A percentile compares a stretch with the other conserved stretches of the same genome.
These are phyloP conservation scores for Mythimna loreyi DNA, from an alignment of 2,888 invertebrate species.

Conservation along the genomic window DNA sequence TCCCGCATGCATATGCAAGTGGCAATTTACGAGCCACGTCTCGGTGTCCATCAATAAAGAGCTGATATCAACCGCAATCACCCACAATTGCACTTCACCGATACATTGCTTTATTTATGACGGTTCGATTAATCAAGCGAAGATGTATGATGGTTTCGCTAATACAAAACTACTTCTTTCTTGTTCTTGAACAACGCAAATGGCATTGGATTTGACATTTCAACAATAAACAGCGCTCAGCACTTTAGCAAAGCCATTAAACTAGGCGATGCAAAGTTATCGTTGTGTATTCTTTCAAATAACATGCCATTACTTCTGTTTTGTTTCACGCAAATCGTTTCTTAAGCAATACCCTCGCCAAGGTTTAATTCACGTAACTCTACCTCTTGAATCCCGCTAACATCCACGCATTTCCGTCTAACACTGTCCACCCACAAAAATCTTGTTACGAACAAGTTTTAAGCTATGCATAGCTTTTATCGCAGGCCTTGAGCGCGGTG, in stretches of 20 bases:
- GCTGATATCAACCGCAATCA: slow-evolving; percentile 60
- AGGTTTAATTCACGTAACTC: slow-evolving; percentile 27
- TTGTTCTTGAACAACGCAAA: slow-evolving; percentile 16
- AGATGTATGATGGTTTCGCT: slow-evolving; percentile 24
- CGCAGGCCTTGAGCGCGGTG: too few species aligned
- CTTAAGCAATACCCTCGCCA: slow-evolving; percentile 21
- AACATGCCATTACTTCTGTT: slow-evolving; percentile 31
- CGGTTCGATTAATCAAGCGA: slow-evolving; percentile 49
- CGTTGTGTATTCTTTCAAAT: slow-evolving; percentile 28
- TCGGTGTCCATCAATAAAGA: slow-evolving; percentile 65
- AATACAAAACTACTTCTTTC: slow-evolving; percentile 25
- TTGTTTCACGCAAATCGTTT: slow-evolving; percentile 28
- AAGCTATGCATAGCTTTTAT: too few species aligned
- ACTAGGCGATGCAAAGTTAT: slow-evolving; percentile 28
- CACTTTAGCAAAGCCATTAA: slow-evolving; percentile 36
- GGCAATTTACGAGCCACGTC: slow-evolving; percentile 65
- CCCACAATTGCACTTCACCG: slow-evolving; percentile 60
- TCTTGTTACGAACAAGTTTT: slow-evolving; percentile 72
- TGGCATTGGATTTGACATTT: slow-evolving; percentile 22
- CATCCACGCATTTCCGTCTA: slow-evolving; percentile 60
- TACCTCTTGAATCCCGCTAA: slow-evolving; percentile 45
- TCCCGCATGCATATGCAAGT: slow-evolving; percentile 64
- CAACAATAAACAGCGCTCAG: slow-evolving; percentile 26
- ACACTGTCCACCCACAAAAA: slow-evolving; percentile 66
- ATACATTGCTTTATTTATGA: slow-evolving; percentile 61